Conservation (phyloP, 1,140 invertebrate species). For the Drosophila jambulina region DNA sequence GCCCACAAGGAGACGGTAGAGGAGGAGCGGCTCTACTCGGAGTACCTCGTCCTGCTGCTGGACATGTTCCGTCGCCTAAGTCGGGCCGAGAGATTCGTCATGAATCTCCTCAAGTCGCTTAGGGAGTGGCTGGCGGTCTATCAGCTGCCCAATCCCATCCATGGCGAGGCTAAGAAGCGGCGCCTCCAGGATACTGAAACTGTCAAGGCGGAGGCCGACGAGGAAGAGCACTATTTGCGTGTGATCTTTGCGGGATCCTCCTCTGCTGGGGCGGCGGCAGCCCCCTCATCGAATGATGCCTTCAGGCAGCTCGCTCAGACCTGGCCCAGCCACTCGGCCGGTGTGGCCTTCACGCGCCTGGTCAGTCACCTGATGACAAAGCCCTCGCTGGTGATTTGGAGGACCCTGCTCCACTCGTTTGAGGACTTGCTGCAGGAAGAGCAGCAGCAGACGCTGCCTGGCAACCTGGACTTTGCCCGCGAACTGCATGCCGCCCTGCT, state of each 20-base stretch:
- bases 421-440: conserved; percentile 52
- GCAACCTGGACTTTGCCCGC: conserved; percentile 51
- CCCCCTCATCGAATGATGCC: conserved; percentile 8
- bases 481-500: conserved; percentile 74
- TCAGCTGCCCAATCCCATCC: background rate
- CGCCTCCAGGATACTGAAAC: background rate
- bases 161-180: conserved; percentile 8
- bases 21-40: conserved; percentile 58
- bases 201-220: background rate
- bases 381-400: conserved; percentile 81
- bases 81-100: conserved; percentile 73
- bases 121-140: conserved; percentile 56
- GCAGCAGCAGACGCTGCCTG: conserved; percentile 10
- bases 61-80: conserved; percentile 77
- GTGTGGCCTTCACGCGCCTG: conserved; percentile 67
- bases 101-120: conserved; percentile 65
- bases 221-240: conserved; percentile 11
- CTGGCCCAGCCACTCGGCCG: conserved; percentile 69
- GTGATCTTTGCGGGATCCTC: conserved; percentile 6
- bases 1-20: conserved; percentile 26
- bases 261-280: no score
- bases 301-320: conserved; percentile 49
- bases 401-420: conserved; percentile 66
- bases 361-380: conserved; percentile 71
- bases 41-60: conserved; percentile 68